Evolutionary conservation across 2,113 vertebrate genomes (phyloP).

Genomic region (Proteles cristata): DNA sequence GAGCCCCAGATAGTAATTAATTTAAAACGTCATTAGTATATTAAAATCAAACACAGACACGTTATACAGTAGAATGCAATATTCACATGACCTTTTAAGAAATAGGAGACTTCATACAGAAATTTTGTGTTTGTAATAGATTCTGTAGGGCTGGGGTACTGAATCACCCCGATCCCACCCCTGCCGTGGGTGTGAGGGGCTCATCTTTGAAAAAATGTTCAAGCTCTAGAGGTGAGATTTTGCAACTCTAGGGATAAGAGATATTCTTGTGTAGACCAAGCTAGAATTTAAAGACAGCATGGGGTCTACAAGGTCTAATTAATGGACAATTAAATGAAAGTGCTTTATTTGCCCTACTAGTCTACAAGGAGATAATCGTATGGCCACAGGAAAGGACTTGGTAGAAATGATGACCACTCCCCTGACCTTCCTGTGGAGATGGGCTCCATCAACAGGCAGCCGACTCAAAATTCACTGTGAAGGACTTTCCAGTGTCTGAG

Average conservation of each 20-base stretch:
- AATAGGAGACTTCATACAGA: accelerated
- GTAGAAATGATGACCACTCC: accelerated
- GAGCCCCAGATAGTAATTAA: not conserved
- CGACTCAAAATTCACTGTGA: not conserved
- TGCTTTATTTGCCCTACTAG: not conserved
- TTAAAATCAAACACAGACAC: not conserved
- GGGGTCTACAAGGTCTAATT: not conserved
- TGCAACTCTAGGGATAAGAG: not conserved
- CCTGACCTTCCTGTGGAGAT: not conserved
- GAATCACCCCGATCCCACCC: accelerated
- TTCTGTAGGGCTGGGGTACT: not conserved
- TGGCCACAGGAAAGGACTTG: not conserved
- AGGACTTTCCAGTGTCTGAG: not conserved
- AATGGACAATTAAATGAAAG: not conserved
- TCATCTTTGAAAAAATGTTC: not conserved
- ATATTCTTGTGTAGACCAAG: not conserved
- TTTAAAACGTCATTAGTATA: not conserved
- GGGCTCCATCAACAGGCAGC: not conserved
- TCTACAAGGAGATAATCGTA: not conserved
- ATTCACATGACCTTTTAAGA: not conserved
- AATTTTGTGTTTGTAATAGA: accelerated
- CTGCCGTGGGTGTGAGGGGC: accelerated
- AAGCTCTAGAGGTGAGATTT: not conserved
- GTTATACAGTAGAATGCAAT: not conserved
- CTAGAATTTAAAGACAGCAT: not conserved